Conservation (phyloP, 2,888 invertebrate genomes). For the Helleia helle region DNA sequence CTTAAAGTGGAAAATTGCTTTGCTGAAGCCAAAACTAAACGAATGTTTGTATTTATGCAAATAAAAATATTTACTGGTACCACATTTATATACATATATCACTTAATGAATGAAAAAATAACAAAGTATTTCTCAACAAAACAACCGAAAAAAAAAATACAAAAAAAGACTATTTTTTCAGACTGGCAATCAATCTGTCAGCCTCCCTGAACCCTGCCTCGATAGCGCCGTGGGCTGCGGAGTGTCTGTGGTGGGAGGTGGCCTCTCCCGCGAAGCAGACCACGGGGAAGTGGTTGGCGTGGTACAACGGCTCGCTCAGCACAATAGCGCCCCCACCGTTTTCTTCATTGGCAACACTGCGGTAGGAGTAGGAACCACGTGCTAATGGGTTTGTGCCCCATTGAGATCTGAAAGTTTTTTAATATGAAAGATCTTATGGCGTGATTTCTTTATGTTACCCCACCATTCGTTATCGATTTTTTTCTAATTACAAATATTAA, state of each 20-base stretch:
- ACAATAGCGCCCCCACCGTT: constrained; percentile 65
- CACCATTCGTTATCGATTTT: too few relatives aligned
- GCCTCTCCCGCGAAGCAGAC: constrained; percentile 81
- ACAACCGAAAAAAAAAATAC: too few relatives aligned
- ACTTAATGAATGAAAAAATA: too few relatives aligned
- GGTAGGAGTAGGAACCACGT: constrained; percentile 78
- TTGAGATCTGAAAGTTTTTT: constrained; percentile 71
- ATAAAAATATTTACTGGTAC: too few relatives aligned
- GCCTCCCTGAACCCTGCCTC: constrained; percentile 85
- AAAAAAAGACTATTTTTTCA: constrained; percentile 32
- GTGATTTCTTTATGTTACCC: too few relatives aligned
- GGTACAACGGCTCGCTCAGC: constrained; percentile 70
- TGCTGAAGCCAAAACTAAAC: too few relatives aligned
- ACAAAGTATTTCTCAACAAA: too few relatives aligned
- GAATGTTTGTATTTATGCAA: too few relatives aligned
- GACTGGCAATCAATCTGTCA: constrained; percentile 61
- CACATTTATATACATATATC: too few relatives aligned
- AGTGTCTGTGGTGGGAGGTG: constrained; percentile 76
- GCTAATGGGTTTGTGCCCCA: constrained; percentile 77
- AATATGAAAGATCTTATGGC: too few relatives aligned
- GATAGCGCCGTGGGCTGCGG: constrained; percentile 82
- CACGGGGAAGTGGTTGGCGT: constrained; percentile 48
- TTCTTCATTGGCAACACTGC: constrained; percentile 71
- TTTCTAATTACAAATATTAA: too few relatives aligned
- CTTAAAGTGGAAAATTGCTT: too few relatives aligned